Evolutionary conservation across 1,140 invertebrate species (phyloP), one percentile per base, ranked within the genome.

Genomic region (Muscidifurax raptorellus): DNA sequence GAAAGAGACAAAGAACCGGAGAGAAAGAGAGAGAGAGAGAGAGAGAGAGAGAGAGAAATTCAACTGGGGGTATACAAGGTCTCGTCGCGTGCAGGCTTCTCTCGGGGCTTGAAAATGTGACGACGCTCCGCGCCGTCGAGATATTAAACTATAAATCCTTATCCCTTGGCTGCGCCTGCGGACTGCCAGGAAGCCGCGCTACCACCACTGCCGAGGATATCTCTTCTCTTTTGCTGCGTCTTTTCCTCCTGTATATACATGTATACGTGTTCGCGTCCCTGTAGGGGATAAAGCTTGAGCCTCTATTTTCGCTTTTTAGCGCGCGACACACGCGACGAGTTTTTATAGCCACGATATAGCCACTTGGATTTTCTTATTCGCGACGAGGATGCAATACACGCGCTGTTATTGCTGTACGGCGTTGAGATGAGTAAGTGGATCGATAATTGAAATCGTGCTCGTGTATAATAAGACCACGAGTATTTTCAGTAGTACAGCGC

Each of bases 121-220:
- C 91, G 90, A 91, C 90, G 90, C 90, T 89, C 47, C 32, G 88
- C 88, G 88, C 88, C 88, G 90, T 89, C 91, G 91, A 93, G 91
- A 93, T 93, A 93, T 93, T 93, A 93, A 93, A 93, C 92, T 93
- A 92, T 93, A 93, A 93, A 93, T 93, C 92, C 91, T 93, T 93
- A 92, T 92, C 90, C 91, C 89, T 86, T 79, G 87, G 84, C 75
- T 66, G 40, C 72, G 64, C 78, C 71, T 69, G 79, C 69, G 27
- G 69, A 82, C 52, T 36, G 30, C 72, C 67, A 76, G 27, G 72
- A 64, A 75, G 52, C 52, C 59, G 25, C 69, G 47, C 28, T 18
- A 59, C 52, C 52, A 59, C 52, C 52, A 59, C 52, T 22, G 28
- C 44, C 44, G 30, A 79, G 59, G 77, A 79, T 79, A 22, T 30